Evolutionary conservation across 64 coral and sea anemone genomes (phyloP), one percentile per base, ranked within the genome.

Genomic region (Montipora cactus): DNA sequence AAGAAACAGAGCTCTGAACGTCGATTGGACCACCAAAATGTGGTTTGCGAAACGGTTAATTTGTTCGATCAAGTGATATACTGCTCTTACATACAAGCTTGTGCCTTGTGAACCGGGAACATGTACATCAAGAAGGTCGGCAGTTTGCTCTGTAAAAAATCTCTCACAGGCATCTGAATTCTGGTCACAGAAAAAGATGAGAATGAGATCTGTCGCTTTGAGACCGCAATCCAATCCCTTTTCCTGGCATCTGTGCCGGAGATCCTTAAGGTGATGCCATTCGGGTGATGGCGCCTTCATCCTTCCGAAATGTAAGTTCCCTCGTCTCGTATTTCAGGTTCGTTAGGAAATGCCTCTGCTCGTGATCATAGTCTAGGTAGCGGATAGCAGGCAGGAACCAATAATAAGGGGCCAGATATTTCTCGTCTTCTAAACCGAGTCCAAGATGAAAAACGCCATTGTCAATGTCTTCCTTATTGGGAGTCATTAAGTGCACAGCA

Each of bases 301-400:
- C 92, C 55, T 94, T 46, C 92, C 92, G 81, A 10, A 51, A 94
- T 50, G 84, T 94, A 14, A 94, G 61, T 1, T 88, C 76, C 15
- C 84, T 55, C 18, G 92, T 88, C 88, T 88, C 12, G 85, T 94
- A 88, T 67, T 94, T 94, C 4, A 94, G 48, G 15, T 81, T 94
- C 58, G 81, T 94, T 18, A 88, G 44, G 59, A 88, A 93, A 9
- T 88, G 84, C 46, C 92, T 52, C 58, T 88, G 92, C 45, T 85
- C 81, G 25, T 87, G 81, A 22, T 93, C 73, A 50, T 79, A 87
- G 57, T 93, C 81, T 2, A 93, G 46, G 20, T 85, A 85, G 9
- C 80, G 12, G 8, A 87, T 87, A 62, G 79, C 80, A 83, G 92
- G 87, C 23, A 94, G 87, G 44, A 8, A 71, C 92, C 87, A 94